These are phyloP conservation scores for Agrilus biguttatus DNA, from an alignment of 2,888 invertebrate species.

Conservation along the genomic window DNA sequence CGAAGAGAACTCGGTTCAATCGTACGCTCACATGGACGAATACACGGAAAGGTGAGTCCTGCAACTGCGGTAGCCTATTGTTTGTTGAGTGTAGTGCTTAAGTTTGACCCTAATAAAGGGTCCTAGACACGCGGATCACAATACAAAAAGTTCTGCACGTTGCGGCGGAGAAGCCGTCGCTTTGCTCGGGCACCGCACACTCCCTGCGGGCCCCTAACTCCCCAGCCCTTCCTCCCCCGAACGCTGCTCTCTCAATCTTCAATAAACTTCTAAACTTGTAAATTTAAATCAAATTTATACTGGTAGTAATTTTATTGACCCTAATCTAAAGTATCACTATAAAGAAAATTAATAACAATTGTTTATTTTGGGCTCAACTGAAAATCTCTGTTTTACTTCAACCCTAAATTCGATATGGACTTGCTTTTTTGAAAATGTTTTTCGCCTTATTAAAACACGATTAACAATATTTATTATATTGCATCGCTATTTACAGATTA, in stretches of 20 bases:
- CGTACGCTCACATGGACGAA: constrained; percentile 93
- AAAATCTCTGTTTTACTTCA: too few species aligned
- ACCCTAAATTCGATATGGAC: too few species aligned
- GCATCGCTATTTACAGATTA: too few species aligned
- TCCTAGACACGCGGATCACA: constrained; percentile 21
- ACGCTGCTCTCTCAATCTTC: constrained; percentile 11
- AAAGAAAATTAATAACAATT: too few species aligned
- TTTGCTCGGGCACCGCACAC: constrained; percentile 32
- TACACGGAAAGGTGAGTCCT: constrained; percentile 93
- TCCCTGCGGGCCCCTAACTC: constrained; percentile 23
- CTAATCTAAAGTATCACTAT: too few species aligned
- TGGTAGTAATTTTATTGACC: too few species aligned
- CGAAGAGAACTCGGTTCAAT: constrained; percentile 96
- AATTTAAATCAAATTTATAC: not conserved
- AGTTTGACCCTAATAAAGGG: constrained; percentile 11
- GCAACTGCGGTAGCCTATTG: constrained; percentile 6
- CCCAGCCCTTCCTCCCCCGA: constrained; percentile 16
- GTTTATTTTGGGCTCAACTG: too few species aligned
- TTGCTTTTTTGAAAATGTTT: too few species aligned
- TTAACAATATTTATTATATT: too few species aligned
- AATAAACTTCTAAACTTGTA: not conserved
- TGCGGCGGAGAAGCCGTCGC: constrained; percentile 22
- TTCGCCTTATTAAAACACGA: too few species aligned
- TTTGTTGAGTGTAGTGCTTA: constrained; percentile 18
- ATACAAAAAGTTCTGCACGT: constrained; percentile 26